Conservation (phyloP, 2,888 invertebrate species). For the Harmothoe impar region DNA sequence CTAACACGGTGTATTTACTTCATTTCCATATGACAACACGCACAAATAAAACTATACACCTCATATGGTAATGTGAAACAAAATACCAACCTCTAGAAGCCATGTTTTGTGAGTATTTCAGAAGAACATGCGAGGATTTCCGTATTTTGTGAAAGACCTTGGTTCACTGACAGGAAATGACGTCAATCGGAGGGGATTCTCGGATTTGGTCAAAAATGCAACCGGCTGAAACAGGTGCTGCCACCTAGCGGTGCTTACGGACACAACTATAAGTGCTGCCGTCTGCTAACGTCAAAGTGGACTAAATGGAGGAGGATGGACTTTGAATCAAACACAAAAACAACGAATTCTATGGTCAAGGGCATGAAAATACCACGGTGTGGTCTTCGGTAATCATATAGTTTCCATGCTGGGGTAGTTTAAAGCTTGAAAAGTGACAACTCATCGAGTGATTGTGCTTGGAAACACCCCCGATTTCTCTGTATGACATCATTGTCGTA, state of each 20-base stretch:
- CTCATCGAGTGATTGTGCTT: not conserved
- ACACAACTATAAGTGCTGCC: not conserved
- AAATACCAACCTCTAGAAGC: constrained; percentile 45
- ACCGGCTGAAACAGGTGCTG: not conserved
- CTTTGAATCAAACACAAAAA: not conserved
- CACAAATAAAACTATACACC: not conserved
- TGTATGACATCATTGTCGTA: constrained; percentile 57
- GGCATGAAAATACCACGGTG: no score
- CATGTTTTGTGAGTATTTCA: constrained; percentile 49
- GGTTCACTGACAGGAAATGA: constrained; percentile 53
- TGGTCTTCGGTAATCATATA: no score
- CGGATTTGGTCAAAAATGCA: not conserved
- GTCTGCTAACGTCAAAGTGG: not conserved
- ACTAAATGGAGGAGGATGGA: not conserved
- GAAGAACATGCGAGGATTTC: constrained; percentile 49
- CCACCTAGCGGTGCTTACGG: not conserved
- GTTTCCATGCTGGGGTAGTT: not conserved
- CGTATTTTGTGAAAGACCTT: constrained; percentile 57
- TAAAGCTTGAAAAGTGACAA: not conserved
- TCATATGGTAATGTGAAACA: not conserved
- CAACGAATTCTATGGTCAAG: no score
- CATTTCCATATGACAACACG: not conserved
- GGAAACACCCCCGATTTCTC: not conserved
- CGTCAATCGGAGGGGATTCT: constrained; percentile 51
- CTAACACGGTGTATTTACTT: not conserved